A percentile compares a stretch with the other conserved stretches of the same genome.
phyloP scores from a whole-genome alignment of 1,140 invertebrate genomes.

The Delia radicum region DNA sequence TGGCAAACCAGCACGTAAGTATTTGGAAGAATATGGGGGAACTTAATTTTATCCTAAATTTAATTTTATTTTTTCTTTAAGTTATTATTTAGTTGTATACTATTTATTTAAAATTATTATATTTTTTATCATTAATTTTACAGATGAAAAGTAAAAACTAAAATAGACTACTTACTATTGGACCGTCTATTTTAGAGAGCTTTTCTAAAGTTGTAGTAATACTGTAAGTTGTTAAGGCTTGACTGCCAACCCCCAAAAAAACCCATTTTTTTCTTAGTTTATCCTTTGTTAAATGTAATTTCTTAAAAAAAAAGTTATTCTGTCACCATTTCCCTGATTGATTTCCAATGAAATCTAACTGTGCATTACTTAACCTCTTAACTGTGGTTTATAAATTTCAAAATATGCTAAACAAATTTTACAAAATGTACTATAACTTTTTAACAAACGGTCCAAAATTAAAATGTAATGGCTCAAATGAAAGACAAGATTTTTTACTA shows the following conservation, averaged over 20 bases:
- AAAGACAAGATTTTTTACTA: no score
- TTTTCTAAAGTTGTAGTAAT: neutral
- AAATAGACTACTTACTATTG: neutral
- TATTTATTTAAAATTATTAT: slow-evolving; percentile 8
- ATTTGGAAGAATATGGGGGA: slow-evolving; percentile 18
- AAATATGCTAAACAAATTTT: no score
- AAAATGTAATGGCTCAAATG: no score
- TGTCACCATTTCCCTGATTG: no score
- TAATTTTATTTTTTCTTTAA: neutral
- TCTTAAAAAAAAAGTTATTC: no score
- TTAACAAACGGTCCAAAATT: no score
- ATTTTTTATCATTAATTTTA: slow-evolving; percentile 24
- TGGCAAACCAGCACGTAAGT: slow-evolving; percentile 82
- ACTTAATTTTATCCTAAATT: neutral
- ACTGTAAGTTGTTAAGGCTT: neutral
- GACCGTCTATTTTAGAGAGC: neutral
- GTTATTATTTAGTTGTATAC: neutral
- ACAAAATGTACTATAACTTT: no score
- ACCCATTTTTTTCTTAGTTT: no score
- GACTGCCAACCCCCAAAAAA: neutral
- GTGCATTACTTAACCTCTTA: no score
- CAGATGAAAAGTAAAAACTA: slow-evolving; percentile 44
- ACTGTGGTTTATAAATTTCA: no score
- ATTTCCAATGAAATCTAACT: no score
- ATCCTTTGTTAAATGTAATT: no score